These are phyloP conservation scores for Dugesia japonica DNA, from an alignment of 2,888 invertebrate genomes.

Conservation along the genomic window DNA sequence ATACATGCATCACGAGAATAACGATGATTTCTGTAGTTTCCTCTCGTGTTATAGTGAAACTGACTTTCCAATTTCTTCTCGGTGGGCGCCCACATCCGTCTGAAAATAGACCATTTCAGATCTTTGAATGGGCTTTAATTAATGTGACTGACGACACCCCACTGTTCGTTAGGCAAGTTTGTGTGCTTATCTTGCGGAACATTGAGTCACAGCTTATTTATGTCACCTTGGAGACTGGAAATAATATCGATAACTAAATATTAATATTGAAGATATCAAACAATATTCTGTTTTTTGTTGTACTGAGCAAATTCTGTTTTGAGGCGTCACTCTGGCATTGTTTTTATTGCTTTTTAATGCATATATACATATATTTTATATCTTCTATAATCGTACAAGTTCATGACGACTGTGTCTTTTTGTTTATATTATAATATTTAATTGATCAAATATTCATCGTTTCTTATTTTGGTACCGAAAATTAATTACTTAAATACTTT, in stretches of 20 bases:
- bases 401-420: neutral
- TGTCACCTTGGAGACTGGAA: constrained; percentile 7
- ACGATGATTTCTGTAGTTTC: constrained; percentile 20
- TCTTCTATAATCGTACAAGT: neutral
- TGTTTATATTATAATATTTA: neutral
- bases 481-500: neutral
- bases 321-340: constrained; percentile 15
- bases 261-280: neutral
- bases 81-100: constrained; percentile 20
- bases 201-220: constrained; percentile 15
- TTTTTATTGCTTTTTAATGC: constrained; percentile 15
- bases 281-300: neutral
- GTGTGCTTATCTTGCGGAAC: constrained; percentile 15
- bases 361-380: neutral
- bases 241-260: constrained; percentile 11
- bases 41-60: constrained; percentile 20
- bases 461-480: neutral
- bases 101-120: constrained; percentile 20
- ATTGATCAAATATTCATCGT: constrained; percentile 1
- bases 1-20: constrained; percentile 20
- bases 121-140: constrained; percentile 20
- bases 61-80: constrained; percentile 20
- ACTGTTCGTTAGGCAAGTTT: neutral
- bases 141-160: constrained; percentile 20
- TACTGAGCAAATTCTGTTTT: neutral